Conservation (phyloP, 2,113 vertebrate genomes). For the Polypterus senegalus region DNA sequence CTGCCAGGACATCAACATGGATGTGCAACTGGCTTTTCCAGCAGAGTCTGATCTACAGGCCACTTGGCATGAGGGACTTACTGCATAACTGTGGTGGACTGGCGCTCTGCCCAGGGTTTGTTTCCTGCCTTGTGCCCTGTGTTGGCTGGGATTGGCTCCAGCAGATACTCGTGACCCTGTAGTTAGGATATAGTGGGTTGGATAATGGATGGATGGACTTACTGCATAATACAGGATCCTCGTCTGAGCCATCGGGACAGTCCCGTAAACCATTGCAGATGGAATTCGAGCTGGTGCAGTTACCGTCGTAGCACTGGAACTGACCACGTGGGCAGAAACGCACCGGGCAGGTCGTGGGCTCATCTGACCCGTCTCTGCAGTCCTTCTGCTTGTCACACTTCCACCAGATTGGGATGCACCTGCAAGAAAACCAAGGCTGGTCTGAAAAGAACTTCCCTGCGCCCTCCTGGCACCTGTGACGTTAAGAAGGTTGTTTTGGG, state of each 20-base stretch:
- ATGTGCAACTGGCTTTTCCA: no score
- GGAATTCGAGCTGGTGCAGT: constrained; percentile 39
- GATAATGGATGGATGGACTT: constrained; percentile 10
- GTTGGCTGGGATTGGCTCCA: no score
- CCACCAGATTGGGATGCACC: constrained; percentile 50
- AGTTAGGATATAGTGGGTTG: no score
- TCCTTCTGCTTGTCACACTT: constrained; percentile 46
- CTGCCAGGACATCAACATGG: no score
- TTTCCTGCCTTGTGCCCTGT: no score
- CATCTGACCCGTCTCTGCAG: constrained; percentile 43
- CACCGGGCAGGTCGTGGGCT: constrained; percentile 40
- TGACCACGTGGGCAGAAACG: constrained; percentile 36
- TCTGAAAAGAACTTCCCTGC: no score
- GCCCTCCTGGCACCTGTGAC: no score
- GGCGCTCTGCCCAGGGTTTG: no score
- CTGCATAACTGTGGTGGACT: constrained; percentile 30
- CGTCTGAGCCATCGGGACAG: constrained; percentile 46
- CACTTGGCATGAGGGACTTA: no score
- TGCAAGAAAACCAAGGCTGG: constrained; percentile 4
- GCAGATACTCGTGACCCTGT: no score
- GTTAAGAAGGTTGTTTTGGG: no score
- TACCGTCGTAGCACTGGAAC: constrained; percentile 47
- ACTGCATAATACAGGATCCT: constrained; percentile 52
- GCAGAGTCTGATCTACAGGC: no score
- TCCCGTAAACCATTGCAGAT: constrained; percentile 35